These are phyloP conservation scores for Timandra comae DNA, from an alignment of 2,888 invertebrate genomes.

Conservation along the genomic window DNA sequence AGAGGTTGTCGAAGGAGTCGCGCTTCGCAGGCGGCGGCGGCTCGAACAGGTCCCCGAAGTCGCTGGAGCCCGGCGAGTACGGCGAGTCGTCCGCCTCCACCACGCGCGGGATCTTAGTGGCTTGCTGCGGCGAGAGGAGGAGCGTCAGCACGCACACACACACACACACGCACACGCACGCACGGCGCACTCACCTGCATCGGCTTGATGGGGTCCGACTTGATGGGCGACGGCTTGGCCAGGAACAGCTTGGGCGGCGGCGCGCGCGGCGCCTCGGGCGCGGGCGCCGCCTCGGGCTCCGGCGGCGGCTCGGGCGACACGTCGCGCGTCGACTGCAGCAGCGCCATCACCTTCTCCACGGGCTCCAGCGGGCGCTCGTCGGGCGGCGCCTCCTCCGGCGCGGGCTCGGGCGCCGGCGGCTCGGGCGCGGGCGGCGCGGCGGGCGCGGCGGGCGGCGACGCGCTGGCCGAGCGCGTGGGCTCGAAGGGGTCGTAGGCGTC, in stretches of 20 bases:
- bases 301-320: slow-evolving; percentile 53
- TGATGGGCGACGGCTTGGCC: neutral
- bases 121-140: too few species aligned
- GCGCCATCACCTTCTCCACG: slow-evolving; percentile 76
- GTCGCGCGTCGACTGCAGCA: slow-evolving; percentile 72
- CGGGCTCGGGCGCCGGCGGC: slow-evolving; percentile 62
- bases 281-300: slow-evolving; percentile 17
- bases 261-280: slow-evolving; percentile 22
- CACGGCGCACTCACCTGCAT: slow-evolving; percentile 71
- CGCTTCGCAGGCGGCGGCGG: slow-evolving; percentile 74
- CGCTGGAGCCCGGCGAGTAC: slow-evolving; percentile 92
- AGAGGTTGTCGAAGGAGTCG: slow-evolving; percentile 76
- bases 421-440: slow-evolving; percentile 26
- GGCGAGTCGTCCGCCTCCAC: slow-evolving; percentile 81
- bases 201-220: slow-evolving; percentile 21
- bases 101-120: slow-evolving; percentile 52
- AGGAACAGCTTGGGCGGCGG: slow-evolving; percentile 16
- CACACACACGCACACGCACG: slow-evolving; percentile 23
- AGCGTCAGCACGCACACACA: slow-evolving; percentile 2
- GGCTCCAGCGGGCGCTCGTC: slow-evolving; percentile 72
- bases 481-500: slow-evolving; percentile 95
- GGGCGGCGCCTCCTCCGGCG: slow-evolving; percentile 67
- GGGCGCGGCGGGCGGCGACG: slow-evolving; percentile 17
- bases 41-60: slow-evolving; percentile 91
- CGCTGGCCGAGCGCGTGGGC: slow-evolving; percentile 85